phyloP scores from a whole-genome alignment of 1,140 invertebrate genomes.

The Lucilia sericata region DNA sequence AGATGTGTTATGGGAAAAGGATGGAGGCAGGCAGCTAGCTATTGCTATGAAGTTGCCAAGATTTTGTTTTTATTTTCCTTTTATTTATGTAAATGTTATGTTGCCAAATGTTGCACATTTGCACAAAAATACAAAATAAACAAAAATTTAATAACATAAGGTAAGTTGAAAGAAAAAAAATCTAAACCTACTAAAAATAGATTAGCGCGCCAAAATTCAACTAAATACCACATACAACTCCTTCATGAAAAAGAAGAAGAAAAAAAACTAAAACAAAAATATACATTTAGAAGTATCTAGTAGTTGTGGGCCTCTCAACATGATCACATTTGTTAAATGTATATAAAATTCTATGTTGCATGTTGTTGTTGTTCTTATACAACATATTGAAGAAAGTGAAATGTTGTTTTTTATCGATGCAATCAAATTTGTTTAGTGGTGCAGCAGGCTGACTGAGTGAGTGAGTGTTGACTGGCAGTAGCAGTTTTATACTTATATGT shows the following conservation, averaged over 20 bases:
- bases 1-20: not conserved
- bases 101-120: constrained; percentile 25
- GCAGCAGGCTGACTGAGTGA: too few species aligned
- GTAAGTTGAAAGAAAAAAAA: not conserved
- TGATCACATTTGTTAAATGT: too few species aligned
- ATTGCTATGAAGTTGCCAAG: not conserved
- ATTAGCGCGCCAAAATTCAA: not conserved
- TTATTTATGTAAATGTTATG: not conserved
- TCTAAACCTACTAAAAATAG: not conserved
- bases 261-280: too few species aligned
- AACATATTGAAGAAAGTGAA: too few species aligned
- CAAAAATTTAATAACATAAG: constrained; percentile 3
- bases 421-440: too few species aligned
- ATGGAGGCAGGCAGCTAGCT: not conserved
- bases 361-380: too few species aligned
- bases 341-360: too few species aligned
- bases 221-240: not conserved
- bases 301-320: too few species aligned
- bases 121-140: not conserved
- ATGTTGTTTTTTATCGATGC: too few species aligned
- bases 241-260: not conserved
- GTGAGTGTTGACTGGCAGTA: too few species aligned
- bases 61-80: not conserved
- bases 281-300: too few species aligned
- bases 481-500: too few species aligned